Evolutionary conservation across 2,888 invertebrate genomes (phyloP), one percentile per base, ranked within the genome.

Genomic region (Petrolisthes manimaculis): DNA sequence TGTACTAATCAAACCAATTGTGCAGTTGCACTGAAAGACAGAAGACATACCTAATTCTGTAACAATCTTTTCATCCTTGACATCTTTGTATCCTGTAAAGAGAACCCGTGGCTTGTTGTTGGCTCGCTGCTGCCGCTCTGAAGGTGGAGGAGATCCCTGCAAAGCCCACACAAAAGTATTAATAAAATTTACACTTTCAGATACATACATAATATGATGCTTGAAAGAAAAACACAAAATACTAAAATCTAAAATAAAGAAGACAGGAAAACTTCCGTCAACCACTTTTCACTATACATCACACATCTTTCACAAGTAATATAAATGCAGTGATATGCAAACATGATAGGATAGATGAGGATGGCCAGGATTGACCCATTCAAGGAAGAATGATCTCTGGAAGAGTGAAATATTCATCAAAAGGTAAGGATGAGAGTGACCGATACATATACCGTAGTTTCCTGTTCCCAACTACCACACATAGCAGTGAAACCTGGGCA

Each of bases 81-180:
- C n/a, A 53, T 86, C 86, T 67, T 80, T 80, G 83, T 84, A 89
- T 51, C 87, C 88, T 21, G 90, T 90, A 75, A 90, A 90, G 4
- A 89, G 85, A 21, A 91, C 89, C 9, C 86, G 81, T 24, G 90
- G 90, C 54, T 84, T 85, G 54, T 83, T 78, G 69, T 78, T 84
- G 21, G 88, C 89, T 18, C 69, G 75, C 18, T 84, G 77, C 78
- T 90, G 89, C 37, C 88, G 81, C 74, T 88, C 80, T 3, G 80
- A 75, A 8, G 89, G 89, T 4, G 54, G 37, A 9, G 81, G 81
- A 18, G 81, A 81, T 1, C 81, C 81, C 81, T 80, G 80, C 18
- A 2, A 80, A 56, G 55, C 37, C 37, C 37, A 37, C 37, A 37
- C 37, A 37, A 37, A 37, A 37, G 37, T 37, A 37, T 37, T 37